Percentiles rank a stretch among this genome's conserved stretches.
Evolutionary conservation across 2,797 vertebrate genomes (phyloP).

Genomic region (Neomorphus geoffroyi): DNA sequence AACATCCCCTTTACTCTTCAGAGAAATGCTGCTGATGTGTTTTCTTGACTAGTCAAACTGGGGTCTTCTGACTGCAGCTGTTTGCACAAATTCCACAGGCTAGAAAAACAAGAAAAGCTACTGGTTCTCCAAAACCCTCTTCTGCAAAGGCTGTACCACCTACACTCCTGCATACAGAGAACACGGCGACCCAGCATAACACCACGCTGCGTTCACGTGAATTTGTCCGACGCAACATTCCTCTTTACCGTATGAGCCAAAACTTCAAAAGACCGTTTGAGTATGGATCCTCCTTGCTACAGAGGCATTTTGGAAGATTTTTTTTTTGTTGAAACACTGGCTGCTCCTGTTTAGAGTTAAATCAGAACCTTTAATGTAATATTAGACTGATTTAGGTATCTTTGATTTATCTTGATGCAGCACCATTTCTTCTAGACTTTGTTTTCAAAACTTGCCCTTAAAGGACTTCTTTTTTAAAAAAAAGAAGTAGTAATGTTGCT

Average conservation of each 20-base stretch:
- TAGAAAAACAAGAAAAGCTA: background rate
- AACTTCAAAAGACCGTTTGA: background rate
- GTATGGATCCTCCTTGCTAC: background rate
- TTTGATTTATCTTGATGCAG: background rate
- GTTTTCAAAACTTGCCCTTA: background rate
- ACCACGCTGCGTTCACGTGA: background rate
- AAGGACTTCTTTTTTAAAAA: background rate
- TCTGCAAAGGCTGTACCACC: rapidly evolving
- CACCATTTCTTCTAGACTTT: background rate
- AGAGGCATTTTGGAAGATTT: background rate
- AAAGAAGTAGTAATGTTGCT: background rate
- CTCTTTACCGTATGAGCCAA: background rate
- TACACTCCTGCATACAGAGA: background rate
- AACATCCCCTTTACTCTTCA: background rate
- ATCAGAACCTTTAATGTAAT: background rate
- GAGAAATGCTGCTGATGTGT: background rate
- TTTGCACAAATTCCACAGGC: background rate
- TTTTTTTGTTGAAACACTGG: background rate
- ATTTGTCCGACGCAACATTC: background rate
- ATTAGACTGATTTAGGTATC: background rate
- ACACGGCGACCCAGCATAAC: background rate
- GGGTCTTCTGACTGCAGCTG: background rate
- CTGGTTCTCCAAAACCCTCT: background rate
- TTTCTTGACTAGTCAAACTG: background rate
- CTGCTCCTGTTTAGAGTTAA: background rate